Evolutionary conservation across 2,888 invertebrate genomes (phyloP).

Genomic region (Scaptomyza flava): DNA sequence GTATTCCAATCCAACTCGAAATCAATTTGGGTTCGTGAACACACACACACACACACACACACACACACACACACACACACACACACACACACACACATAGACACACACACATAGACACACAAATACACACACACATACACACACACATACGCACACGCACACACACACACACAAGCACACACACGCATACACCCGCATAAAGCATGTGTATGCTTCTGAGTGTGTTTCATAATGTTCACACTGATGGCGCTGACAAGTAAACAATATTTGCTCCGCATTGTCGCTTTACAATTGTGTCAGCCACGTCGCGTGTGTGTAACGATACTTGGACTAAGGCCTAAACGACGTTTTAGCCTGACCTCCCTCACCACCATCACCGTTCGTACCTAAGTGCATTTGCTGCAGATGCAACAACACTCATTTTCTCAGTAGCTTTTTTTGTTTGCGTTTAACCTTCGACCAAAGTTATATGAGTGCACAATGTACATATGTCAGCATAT

Average conservation of each 20-base stretch:
- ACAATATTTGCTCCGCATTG: conserved; percentile 50
- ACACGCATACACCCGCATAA: background rate
- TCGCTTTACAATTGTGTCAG: conserved; percentile 56
- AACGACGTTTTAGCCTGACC: conserved; percentile 48
- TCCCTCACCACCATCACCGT: background rate
- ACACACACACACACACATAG: too few species aligned
- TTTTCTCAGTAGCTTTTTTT: conserved; percentile 31
- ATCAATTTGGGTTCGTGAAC: conserved; percentile 71
- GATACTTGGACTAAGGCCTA: conserved; percentile 56
- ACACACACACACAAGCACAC: conserved; percentile 40
- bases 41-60: conserved; percentile 37
- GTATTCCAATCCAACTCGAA: conserved; percentile 64
- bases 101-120: too few species aligned
- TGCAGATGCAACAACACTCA: conserved; percentile 39
- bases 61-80: background rate
- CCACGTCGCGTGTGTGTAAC: conserved; percentile 65
- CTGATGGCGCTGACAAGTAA: conserved; percentile 46
- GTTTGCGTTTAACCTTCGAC: conserved; percentile 40
- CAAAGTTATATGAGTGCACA: conserved; percentile 37
- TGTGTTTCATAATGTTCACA: conserved; percentile 51
- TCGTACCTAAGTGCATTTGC: background rate
- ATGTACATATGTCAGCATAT: too few species aligned
- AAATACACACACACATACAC: conserved; percentile 27
- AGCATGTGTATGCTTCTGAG: background rate
- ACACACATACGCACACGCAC: background rate